phyloP scores from a whole-genome alignment of 2,888 invertebrate species.

The Drosophila infuscata region DNA sequence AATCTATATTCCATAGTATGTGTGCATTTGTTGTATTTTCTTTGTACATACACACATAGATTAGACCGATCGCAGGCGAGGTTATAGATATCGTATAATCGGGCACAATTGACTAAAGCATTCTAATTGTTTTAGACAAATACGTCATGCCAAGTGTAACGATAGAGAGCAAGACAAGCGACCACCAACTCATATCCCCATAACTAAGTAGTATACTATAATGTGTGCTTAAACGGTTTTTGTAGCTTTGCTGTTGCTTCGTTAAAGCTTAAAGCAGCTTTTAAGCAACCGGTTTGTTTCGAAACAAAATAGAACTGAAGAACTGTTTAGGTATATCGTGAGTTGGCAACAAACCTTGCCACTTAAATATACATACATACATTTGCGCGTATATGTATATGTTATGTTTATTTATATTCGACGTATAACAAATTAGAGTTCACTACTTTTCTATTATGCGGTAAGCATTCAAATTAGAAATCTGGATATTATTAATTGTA shows the following conservation, averaged over 20 bases:
- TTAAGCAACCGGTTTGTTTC: slow-evolving; percentile 70
- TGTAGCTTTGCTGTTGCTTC: slow-evolving; percentile 25
- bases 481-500: background rate
- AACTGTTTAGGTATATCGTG: slow-evolving; percentile 42
- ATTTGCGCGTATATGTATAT: slow-evolving; percentile 4
- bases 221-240: slow-evolving; percentile 65
- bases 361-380: slow-evolving; percentile 11
- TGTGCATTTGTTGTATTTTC: background rate
- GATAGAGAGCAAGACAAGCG: background rate
- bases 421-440: background rate
- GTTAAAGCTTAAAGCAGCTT: slow-evolving; percentile 35
- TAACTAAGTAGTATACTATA: background rate
- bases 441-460: background rate
- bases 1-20: background rate
- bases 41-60: background rate
- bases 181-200: background rate
- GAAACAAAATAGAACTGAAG: slow-evolving; percentile 62
- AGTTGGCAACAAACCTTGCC: slow-evolving; percentile 47
- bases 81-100: background rate
- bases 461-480: background rate
- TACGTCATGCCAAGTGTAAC: background rate
- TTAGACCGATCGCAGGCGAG: background rate
- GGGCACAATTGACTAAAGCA: background rate
- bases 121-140: background rate
- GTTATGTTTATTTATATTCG: slow-evolving; percentile 31